phyloP scores from a whole-genome alignment of 30 jellyfish, hydroid and myxozoan species.

The Nemopilema nomurai region DNA sequence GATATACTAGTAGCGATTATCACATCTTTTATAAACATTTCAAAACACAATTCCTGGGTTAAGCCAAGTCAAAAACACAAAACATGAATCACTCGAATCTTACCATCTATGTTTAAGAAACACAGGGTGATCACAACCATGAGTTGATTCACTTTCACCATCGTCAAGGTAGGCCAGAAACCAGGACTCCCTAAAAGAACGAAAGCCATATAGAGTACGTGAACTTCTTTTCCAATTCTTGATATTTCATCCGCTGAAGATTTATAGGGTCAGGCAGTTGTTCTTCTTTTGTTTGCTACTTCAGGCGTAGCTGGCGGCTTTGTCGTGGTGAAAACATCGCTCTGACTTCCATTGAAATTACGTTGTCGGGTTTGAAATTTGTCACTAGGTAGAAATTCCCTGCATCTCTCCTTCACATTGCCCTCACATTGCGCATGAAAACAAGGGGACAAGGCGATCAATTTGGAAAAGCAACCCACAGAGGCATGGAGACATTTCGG shows the following conservation, averaged over 20 bases:
- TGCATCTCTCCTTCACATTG: slow-evolving; percentile 19
- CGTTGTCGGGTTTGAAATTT: background rate
- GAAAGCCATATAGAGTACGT: background rate
- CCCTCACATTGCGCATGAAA: slow-evolving; percentile 9
- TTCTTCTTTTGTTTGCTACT: background rate
- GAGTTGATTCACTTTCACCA: background rate
- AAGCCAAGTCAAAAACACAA: background rate
- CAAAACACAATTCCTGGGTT: too few species aligned
- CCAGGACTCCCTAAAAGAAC: background rate
- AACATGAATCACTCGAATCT: background rate
- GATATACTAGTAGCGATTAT: too few species aligned
- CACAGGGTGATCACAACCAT: background rate
- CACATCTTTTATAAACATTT: too few species aligned
- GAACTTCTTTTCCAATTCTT: background rate
- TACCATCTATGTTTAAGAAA: background rate
- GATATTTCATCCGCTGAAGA: background rate
- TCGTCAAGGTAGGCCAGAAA: background rate
- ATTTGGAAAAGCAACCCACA: background rate
- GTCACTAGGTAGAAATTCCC: slow-evolving; percentile 25
- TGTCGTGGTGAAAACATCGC: background rate
- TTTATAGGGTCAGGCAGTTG: background rate
- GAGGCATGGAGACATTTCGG: background rate
- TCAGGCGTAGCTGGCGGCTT: background rate
- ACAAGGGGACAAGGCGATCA: background rate
- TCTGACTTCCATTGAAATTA: background rate